Evolutionary conservation across 1,140 invertebrate genomes (phyloP), one percentile per base, ranked within the genome.

Genomic region (Drosophila mayri): DNA sequence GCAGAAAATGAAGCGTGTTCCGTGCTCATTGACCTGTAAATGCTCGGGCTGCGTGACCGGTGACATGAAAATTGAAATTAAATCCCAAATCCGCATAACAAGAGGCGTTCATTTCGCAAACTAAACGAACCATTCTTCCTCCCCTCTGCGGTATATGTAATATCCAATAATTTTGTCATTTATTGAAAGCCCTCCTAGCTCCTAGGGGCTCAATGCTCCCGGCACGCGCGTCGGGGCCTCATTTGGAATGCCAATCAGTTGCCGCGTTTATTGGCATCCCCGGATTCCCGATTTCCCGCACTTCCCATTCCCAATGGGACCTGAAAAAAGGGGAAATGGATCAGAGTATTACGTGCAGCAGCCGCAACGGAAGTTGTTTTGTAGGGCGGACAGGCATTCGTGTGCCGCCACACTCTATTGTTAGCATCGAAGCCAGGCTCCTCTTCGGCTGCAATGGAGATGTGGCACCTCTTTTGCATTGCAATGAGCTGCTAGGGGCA

Each of bases 161-260:
- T 71, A 79, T 86, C 73, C 64, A 67, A 82, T 87, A 55, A 73
- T 79, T 73, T 72, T 68, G 79, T 80, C 83, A 83, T 79, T 86
- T 83, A 87, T 73, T 76, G 63, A 59, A 60, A 59, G 38, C 55
- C 47, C 60, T 47, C 47, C 49, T 43, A 32, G 47, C 63, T n/a
- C 40, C 18, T 50, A 46, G 43, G 67, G 71, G 71, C 70, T 75
- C 74, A 70, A 59, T 65, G 64, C 57, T 66, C 43, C 55, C 65
- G 41, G 63, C 64, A 76, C 73, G 73, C 54, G 62, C 55, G 62
- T 37, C 62, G 50, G 14, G 54, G 60, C 28, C 76, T 88, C 80
- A 87, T 87, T 87, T 87, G 66, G 84, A 78, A 87, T 87, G 83
- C 83, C 76, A 87, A 88, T 88, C 83, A 88, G 83, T 57, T 77